These are phyloP conservation scores for Microplitis deprimator DNA, from an alignment of 2,888 invertebrate genomes.

Conservation along the genomic window DNA sequence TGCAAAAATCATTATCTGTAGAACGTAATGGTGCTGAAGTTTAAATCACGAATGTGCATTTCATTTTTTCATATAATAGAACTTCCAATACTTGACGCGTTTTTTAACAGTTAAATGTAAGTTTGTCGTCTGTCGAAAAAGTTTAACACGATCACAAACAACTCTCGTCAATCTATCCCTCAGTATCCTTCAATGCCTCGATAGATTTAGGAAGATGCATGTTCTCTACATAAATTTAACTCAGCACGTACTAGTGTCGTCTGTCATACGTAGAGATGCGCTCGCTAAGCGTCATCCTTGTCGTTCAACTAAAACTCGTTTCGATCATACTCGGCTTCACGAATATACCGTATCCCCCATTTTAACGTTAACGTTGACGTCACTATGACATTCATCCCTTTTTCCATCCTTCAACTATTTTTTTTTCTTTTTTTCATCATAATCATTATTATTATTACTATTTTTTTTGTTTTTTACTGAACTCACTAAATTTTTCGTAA, in stretches of 20 bases:
- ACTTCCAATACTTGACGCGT: not conserved
- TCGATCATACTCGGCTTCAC: constrained; percentile 40
- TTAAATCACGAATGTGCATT: too few species aligned
- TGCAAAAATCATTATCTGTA: too few species aligned
- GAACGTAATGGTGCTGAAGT: too few species aligned
- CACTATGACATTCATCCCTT: constrained; percentile 44
- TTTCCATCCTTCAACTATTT: constrained; percentile 43
- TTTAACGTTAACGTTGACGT: constrained; percentile 52
- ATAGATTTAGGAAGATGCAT: constrained; percentile 60
- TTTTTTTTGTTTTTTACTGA: not conserved
- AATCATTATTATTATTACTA: not conserved
- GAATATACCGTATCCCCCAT: constrained; percentile 55
- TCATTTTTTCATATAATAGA: too few species aligned
- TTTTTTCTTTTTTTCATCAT: constrained; percentile 21
- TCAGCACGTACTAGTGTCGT: constrained; percentile 54
- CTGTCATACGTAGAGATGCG: constrained; percentile 55
- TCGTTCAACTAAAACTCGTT: not conserved
- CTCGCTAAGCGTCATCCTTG: constrained; percentile 41
- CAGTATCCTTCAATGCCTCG: constrained; percentile 39
- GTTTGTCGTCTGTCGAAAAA: not conserved
- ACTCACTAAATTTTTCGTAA: too few species aligned
- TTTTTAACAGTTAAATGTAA: not conserved
- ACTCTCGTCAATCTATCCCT: constrained; percentile 26
- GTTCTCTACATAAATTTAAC: constrained; percentile 61
- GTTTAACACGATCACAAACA: not conserved